These are phyloP conservation scores for Chloroceryle aenea DNA, from an alignment of 2,113 vertebrate genomes.

Conservation along the genomic window DNA sequence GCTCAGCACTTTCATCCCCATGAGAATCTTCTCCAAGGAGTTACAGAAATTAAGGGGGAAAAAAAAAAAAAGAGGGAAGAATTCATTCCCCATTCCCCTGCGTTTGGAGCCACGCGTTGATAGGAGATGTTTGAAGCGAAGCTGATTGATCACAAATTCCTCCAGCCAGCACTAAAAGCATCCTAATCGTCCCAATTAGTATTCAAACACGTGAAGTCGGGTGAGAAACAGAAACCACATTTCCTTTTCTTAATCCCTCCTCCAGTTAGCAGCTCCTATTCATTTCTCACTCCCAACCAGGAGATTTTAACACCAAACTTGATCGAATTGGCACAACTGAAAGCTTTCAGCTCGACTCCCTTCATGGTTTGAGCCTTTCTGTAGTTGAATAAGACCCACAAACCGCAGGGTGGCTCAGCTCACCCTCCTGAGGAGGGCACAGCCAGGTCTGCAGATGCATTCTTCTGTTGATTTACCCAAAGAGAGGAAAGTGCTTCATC, in stretches of 20 bases:
- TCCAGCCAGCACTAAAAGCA: neutral
- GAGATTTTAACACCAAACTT: neutral
- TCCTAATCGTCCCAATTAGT: neutral
- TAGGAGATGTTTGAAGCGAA: accelerated
- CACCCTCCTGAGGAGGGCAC: accelerated
- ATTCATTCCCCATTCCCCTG: neutral
- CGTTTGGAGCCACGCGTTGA: accelerated
- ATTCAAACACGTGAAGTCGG: neutral
- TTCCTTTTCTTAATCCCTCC: neutral
- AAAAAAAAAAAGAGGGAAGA: neutral
- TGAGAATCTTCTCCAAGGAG: neutral
- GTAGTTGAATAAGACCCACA: neutral
- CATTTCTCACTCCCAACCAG: neutral
- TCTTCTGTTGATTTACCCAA: neutral
- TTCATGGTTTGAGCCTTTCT: too few relatives aligned
- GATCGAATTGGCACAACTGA: neutral
- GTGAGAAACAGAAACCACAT: neutral
- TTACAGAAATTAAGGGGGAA: neutral
- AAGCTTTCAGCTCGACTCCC: neutral
- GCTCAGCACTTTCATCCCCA: neutral
- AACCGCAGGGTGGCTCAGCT: neutral
- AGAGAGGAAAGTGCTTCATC: neutral
- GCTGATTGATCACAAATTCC: neutral
- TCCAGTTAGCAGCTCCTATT: accelerated
- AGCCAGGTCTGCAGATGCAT: neutral